A percentile compares a stretch with the other conserved stretches of the same genome.
Evolutionary conservation across 2,888 invertebrate species (phyloP).

Genomic region (Troides aeacus): DNA sequence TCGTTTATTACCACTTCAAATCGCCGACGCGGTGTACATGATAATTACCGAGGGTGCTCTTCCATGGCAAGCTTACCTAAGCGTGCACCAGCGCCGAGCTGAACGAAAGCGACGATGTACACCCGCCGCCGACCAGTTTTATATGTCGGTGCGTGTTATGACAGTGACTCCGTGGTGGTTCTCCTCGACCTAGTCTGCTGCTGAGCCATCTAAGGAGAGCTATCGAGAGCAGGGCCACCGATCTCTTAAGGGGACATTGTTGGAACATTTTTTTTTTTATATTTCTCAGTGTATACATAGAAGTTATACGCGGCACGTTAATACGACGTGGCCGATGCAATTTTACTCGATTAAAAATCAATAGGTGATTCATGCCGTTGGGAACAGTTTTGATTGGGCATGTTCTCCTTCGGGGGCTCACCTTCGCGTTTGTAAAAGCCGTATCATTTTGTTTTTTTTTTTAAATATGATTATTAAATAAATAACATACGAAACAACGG

Average conservation of each 20-base stretch:
- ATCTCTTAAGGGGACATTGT: conserved; percentile 70
- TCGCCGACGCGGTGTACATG: conserved; percentile 30
- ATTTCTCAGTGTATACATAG: conserved; percentile 29
- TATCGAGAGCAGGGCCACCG: conserved; percentile 78
- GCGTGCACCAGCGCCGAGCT: conserved; percentile 31
- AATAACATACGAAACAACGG: conserved; percentile 58
- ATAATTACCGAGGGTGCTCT: conserved; percentile 39
- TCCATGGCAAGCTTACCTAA: conserved; percentile 29
- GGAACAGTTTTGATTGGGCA: too few relatives aligned
- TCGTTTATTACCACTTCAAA: conserved; percentile 43
- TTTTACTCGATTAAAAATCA: too few relatives aligned
- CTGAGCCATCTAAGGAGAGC: conserved; percentile 78
- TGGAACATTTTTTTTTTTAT: conserved; percentile 52
- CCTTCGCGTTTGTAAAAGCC: background rate
- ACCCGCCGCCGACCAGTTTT: conserved; percentile 39
- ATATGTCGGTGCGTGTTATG: conserved; percentile 55
- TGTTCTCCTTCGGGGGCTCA: too few relatives aligned
- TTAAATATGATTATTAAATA: too few relatives aligned
- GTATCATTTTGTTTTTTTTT: too few relatives aligned
- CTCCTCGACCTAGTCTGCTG: conserved; percentile 78
- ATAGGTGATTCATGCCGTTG: too few relatives aligned
- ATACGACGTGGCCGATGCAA: too few relatives aligned
- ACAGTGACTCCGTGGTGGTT: conserved; percentile 75
- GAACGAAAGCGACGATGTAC: conserved; percentile 50
- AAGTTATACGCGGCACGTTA: background rate